Evolutionary conservation across 2,888 invertebrate species (phyloP), one percentile per base, ranked within the genome.

Genomic region (Conomelus anceps): DNA sequence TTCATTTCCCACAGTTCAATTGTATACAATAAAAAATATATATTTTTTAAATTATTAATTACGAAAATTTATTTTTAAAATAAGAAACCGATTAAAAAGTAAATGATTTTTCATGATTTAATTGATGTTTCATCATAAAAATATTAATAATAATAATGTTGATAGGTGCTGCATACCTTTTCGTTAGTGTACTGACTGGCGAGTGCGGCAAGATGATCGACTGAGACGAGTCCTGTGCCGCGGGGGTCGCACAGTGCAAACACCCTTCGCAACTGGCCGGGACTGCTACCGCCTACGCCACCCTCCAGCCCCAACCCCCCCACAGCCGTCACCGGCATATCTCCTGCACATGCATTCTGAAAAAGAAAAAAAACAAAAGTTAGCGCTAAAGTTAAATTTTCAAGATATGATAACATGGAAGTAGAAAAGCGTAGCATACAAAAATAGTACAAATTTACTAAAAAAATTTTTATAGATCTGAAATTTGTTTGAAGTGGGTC

Each of bases 201-300:
- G 85, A 93, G 91, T 88, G 92, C 91, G 85, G 92, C 92, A 87
- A 93, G 91, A 90, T 93, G 92, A 89, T 93, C 92, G 89, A 93
- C 91, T 63, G 92, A 92, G 85, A 93, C 92, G 89, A 92, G 90
- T 6, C 93, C 93, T 4, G 92, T 92, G 23, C 92, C 91, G n/a
- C 92, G 92, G 6, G 93, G 93, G 91, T 93, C 93, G 90, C 93
- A 93, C 86, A 93, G 90, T 84, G 92, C 91, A 90, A 93, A 93
- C 90, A 93, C 93, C 87, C 92, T 92, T 89, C 92, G 91, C 90
- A 93, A 91, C 88, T 93, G 92, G 89, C 92, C 89, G 63, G 89
- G 90, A 0, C 85, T 88, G 84, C 86, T 86, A 22, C 89, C 84
- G 20, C 24, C 22, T n/a, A 23, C 29, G 24, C 84, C 29, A 3